Conservation (phyloP, 2,888 invertebrate genomes). For the Microctonus brassicae region DNA sequence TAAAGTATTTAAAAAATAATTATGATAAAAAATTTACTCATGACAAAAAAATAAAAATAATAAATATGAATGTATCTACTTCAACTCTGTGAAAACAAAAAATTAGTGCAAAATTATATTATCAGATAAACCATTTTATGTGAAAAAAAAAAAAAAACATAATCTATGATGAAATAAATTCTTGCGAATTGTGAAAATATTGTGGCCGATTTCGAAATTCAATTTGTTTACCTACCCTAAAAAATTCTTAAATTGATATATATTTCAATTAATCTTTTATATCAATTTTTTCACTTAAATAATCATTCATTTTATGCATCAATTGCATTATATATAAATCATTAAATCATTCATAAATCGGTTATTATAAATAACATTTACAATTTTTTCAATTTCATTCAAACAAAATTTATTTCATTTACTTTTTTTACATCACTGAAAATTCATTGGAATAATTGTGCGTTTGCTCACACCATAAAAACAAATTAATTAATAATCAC, state of each 20-base stretch:
- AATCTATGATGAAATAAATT: constrained; percentile 32
- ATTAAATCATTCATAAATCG: constrained; percentile 22
- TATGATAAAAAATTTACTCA: constrained; percentile 13
- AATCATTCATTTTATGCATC: constrained; percentile 29
- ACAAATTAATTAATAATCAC: neutral
- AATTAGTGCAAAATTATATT: constrained; percentile 20
- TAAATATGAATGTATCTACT: neutral
- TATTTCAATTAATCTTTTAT: too few species aligned
- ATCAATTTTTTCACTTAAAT: too few species aligned
- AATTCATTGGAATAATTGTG: constrained; percentile 43
- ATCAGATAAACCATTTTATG: neutral
- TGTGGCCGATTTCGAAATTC: neutral
- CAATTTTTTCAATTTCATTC: constrained; percentile 1
- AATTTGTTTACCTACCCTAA: constrained; percentile 16
- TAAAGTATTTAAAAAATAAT: constrained; percentile 17
- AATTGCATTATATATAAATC: constrained; percentile 18
- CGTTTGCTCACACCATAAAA: neutral
- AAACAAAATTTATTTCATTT: constrained; percentile 23
- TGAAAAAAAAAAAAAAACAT: constrained; percentile 12
- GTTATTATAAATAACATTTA: neutral
- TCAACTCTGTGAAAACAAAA: constrained; percentile 5
- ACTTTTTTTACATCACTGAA: constrained; percentile 48
- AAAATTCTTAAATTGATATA: neutral
- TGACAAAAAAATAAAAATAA: neutral
- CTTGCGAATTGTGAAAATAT: constrained; percentile 21